Evolutionary conservation across 2,888 invertebrate genomes (phyloP), one percentile per base, ranked within the genome.

Genomic region (Parnassius orleans): DNA sequence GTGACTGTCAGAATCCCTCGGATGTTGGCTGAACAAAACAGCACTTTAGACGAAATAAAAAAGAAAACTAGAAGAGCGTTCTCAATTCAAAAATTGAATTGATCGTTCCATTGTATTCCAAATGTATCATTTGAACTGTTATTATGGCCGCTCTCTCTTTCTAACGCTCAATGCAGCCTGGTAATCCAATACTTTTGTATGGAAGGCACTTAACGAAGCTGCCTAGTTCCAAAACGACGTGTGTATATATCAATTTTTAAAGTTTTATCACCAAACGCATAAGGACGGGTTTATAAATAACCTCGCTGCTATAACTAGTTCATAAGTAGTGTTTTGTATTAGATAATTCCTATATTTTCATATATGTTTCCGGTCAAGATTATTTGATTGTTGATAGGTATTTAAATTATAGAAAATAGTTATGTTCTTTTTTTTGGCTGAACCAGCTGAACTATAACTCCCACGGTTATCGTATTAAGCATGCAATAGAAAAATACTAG

Each of bases 101-200:
- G 91, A 91, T 91, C 91, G 90, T 83, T 83, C 91, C 90, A 91
- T 91, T 91, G 91, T 91, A 90, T 91, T 90, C 90, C 83, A 88
- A 91, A 91, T 90, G 91, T 91, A 91, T 91, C 91, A 91, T 91
- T 91, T 90, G 91, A 90, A 84, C 90, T 87, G 90, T 90, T 91
- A 91, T 91, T 91, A 90, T 90, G 83, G 83, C 79, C 83, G 84
- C 86, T 86, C 87, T 74, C 77, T 71, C 86, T 33, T n/a, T 89
- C 87, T 89, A 85, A 80, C 80, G 83, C 83, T 86, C 83, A 82
- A 87, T 87, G 83, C 86, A 82, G 83, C 77, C 84, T 84, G 81
- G 91, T 91, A 91, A 91, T 90, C 90, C 90, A 90, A 91, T 91
- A 90, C 91, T 87, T 89, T 90, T 91, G 88, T 90, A 90, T 90